These are phyloP conservation scores for Serinus canaria DNA, from an alignment of 2,113 vertebrate species.

Conservation along the genomic window DNA sequence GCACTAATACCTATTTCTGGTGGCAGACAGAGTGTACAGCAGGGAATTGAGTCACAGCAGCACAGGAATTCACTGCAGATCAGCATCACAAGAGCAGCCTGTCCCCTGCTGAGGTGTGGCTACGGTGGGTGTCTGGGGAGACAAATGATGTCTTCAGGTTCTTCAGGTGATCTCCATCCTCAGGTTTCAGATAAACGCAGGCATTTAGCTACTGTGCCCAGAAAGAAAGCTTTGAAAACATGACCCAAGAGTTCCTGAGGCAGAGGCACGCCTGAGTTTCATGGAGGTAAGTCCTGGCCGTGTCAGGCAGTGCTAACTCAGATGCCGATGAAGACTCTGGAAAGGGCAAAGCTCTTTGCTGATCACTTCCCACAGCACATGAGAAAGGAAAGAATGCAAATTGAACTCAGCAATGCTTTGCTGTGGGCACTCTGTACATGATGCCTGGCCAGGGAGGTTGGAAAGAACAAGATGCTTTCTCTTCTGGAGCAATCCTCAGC, in stretches of 20 bases:
- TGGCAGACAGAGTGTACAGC: neutral
- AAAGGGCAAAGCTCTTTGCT: neutral
- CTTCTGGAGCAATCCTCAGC: slow-evolving; percentile 10
- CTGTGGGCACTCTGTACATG: neutral
- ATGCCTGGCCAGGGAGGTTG: neutral
- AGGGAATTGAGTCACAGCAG: neutral
- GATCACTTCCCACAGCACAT: neutral
- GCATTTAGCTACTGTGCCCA: neutral
- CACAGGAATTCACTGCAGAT: neutral
- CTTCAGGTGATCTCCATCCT: neutral
- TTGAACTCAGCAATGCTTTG: neutral
- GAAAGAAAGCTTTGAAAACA: neutral
- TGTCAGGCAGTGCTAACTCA: neutral
- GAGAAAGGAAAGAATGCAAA: neutral
- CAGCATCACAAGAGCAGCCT: neutral
- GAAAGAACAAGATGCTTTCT: neutral
- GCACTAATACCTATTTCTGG: slow-evolving; percentile 18
- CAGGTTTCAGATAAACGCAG: neutral
- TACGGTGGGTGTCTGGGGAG: neutral
- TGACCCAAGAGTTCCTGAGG: slow-evolving; percentile 19
- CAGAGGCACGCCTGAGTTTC: neutral
- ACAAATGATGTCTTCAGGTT: neutral
- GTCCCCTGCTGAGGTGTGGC: neutral
- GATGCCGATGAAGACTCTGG: neutral
- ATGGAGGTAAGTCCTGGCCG: neutral